Conservation (phyloP, 2,113 vertebrate genomes). For the Lasiurus cinereus region DNA sequence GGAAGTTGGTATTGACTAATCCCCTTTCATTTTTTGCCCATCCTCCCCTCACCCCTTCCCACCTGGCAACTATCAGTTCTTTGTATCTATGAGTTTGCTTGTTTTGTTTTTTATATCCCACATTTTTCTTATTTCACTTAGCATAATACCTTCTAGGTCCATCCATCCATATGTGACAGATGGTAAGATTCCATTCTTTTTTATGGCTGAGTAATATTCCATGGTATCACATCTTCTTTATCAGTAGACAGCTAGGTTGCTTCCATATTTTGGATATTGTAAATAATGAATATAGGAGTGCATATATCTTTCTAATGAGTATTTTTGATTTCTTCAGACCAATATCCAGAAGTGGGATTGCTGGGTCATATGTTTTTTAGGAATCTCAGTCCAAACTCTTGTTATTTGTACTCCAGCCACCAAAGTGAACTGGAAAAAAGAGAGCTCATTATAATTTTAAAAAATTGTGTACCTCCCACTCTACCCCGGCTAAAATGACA, state of each 20-base stretch:
- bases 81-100: background rate
- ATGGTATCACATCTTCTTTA: background rate
- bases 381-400: background rate
- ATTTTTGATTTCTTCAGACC: background rate
- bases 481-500: background rate
- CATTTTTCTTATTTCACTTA: background rate
- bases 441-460: no score
- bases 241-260: background rate
- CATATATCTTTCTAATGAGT: background rate
- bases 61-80: background rate
- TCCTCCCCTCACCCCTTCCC: background rate
- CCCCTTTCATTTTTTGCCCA: background rate
- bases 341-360: background rate
- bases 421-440: background rate
- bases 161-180: background rate
- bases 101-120: background rate
- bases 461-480: background rate
- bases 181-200: background rate
- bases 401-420: background rate
- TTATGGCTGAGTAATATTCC: background rate
- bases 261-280: background rate
- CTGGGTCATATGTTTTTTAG: background rate
- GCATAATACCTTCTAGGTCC: background rate
- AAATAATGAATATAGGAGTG: background rate
- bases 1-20: background rate